These are phyloP conservation scores for roundworm (Caenorhabditis elegans) DNA, from an alignment of 1,140 invertebrate genomes.

Conservation along the genomic window WBcel235 BX284602.5:14602501-14603000, in stretches of 20 bases:
- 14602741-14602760: too few relatives aligned
- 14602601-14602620: conserved; percentile 65
- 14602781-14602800: too few relatives aligned
- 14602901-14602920: too few relatives aligned
- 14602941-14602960: conserved; percentile 65
- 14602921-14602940: conserved; percentile 65
- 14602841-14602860: too few relatives aligned
- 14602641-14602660: conserved; percentile 55
- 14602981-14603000: conserved; percentile 58
- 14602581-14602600: conserved; percentile 65
- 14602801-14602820: too few relatives aligned
- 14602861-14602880: too few relatives aligned
- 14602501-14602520: conserved; percentile 66
- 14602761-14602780: too few relatives aligned
- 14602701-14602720: not conserved
- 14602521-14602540: conserved; percentile 64
- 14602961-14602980: conserved; percentile 65
- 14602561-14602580: conserved; percentile 61
- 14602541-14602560: conserved; percentile 56
- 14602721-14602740: too few relatives aligned
- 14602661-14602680: conserved; percentile 48
- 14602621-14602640: conserved; percentile 61
- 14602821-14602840: too few relatives aligned
- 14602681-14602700: conserved; percentile 61
- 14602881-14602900: too few relatives aligned